Percentiles rank a stretch among this genome's conserved stretches.
Evolutionary conservation across 2,113 vertebrate genomes (phyloP).

Genomic region (Stomatorhinus ivindoensis): DNA sequence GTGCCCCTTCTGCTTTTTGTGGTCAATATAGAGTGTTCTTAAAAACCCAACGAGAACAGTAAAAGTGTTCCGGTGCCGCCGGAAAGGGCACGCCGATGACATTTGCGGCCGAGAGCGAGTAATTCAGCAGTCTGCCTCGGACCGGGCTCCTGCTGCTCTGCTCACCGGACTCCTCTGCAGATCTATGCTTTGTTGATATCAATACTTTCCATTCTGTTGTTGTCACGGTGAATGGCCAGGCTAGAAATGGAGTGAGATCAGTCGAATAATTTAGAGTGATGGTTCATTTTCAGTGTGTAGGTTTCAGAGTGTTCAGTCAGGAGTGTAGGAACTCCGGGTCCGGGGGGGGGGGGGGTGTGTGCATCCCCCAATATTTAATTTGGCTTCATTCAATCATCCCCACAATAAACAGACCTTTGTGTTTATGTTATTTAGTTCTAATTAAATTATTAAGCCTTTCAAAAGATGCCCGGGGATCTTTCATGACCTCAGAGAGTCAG

Average conservation of each 20-base stretch:
- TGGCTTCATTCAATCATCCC: background rate
- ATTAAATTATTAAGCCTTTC: background rate
- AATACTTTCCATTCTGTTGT: background rate
- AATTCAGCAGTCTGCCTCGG: slow-evolving; percentile 34
- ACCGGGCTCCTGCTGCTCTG: slow-evolving; percentile 33
- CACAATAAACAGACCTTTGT: background rate
- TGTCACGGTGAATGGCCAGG: background rate
- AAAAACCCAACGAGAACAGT: slow-evolving; percentile 27
- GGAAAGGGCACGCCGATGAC: slow-evolving; percentile 42
- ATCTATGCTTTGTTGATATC: slow-evolving; percentile 12
- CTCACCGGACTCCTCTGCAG: slow-evolving; percentile 21
- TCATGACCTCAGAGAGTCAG: background rate
- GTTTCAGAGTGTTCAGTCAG: background rate
- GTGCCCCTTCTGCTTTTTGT: slow-evolving; percentile 17
- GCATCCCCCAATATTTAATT: background rate
- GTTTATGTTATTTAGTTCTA: background rate
- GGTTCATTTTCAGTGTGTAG: background rate
- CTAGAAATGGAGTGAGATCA: background rate
- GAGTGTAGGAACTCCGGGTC: background rate
- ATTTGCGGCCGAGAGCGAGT: slow-evolving; percentile 33
- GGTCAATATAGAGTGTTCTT: slow-evolving; percentile 29
- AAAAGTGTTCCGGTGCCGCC: slow-evolving; percentile 16
- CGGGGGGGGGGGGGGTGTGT: background rate
- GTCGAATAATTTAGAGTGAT: background rate
- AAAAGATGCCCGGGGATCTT: background rate